Base-by-base conservation (phyloP, 2,113 vertebrate species). In the Sclerurus mexicanus region DNA sequence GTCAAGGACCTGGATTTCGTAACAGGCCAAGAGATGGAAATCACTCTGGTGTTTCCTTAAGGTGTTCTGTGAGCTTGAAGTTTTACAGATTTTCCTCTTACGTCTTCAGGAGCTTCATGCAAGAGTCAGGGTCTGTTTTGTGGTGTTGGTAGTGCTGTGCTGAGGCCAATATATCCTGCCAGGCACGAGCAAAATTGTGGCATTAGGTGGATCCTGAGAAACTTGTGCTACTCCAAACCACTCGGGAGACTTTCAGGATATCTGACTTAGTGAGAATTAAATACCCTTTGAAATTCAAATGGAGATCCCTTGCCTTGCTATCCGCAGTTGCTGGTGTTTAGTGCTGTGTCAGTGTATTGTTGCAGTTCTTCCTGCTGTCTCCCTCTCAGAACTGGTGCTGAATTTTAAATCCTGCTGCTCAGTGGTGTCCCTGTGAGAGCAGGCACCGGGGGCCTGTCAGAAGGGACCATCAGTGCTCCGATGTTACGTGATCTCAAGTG, bases 401-500 rank as follows among this genome's bases (percentile, higher is more conserved):
- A 27, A 49, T 76, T 90, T 77, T 52, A 55, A 73, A 37, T 85
- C 49, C 18, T 89, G 5, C 35, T 81, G 39, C 19, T 79, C 18
- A 67, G 10, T 53, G 0, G 0, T 62, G 47, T 87, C 67, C 27
- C 50, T 81, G 47, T 39, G 81, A 47, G 35, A 46, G 12, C 44
- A 67, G 30, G 33, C 42, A 1, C 30, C 67, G 62, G 17, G 8
- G 12, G 0, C 23, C 25, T 5, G 1, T 82, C 74, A 52, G 56
- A 39, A 89, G 15, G 27, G 12, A 4, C 31, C 44, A 56, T 39
- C 14, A 6, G 10, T 68, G 55, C 35, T 31, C 15, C 71, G 24
- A 23, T 13, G 42, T 82, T 23, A 44, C 0, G 0, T 17, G 18
- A 3, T n/a, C 30, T n/a, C 0, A 1, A 20, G 22, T 1, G 1